Evolutionary conservation across 2,797 vertebrate species (phyloP).

Genomic region (Schizopygopsis pylzovi): DNA sequence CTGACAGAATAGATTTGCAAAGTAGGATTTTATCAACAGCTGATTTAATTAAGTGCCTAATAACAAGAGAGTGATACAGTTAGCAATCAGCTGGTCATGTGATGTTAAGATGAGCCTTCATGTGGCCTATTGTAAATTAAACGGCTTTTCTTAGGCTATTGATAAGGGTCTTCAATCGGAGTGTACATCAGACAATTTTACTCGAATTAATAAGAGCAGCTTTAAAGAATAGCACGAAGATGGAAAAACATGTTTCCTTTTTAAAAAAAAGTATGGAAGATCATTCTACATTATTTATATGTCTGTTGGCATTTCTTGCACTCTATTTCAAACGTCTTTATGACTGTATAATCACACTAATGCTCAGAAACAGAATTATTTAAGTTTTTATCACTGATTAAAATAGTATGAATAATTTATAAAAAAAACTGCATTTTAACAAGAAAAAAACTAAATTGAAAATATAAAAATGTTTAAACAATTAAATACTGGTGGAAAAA

Average conservation of each 20-base stretch:
- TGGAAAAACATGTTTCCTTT: conserved; percentile 12
- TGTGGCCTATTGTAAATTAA: not conserved
- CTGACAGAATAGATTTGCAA: not conserved
- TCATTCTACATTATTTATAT: not conserved
- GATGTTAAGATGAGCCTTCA: not conserved
- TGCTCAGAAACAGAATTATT: not conserved
- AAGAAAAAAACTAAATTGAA: not conserved
- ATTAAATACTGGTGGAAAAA: not conserved
- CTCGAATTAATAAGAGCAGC: not conserved
- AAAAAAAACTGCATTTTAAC: not conserved
- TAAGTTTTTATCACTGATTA: not conserved
- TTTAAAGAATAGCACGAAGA: conserved; percentile 19
- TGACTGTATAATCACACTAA: not conserved
- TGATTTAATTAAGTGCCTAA: not conserved
- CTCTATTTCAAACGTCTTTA: not conserved
- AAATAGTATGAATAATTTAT: not conserved
- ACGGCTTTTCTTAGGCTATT: not conserved
- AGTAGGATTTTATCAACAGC: not conserved
- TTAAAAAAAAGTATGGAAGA: not conserved
- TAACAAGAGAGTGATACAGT: not conserved
- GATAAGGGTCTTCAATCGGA: not conserved
- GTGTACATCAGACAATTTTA: not conserved
- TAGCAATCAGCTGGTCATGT: not conserved
- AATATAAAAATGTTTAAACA: conserved; percentile 4
- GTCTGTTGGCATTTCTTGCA: not conserved